Evolutionary conservation across 1,140 invertebrate genomes (phyloP), one percentile per base, ranked within the genome.

Genomic region (Drosophila prosaltans): DNA sequence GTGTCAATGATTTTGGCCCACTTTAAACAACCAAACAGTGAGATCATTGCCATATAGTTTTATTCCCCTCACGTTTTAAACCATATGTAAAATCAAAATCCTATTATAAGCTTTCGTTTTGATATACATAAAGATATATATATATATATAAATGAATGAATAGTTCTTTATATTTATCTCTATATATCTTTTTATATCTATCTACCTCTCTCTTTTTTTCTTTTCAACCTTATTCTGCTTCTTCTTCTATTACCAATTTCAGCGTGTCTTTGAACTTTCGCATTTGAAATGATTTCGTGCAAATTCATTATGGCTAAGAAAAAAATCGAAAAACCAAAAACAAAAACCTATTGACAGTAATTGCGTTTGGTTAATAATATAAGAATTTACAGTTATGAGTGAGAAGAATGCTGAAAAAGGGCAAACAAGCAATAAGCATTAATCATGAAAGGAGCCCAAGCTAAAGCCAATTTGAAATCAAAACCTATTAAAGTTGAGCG

Each of bases 191-290:
- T 51, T 26, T 26, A 9, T 24, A 78, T 11, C 45, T 28, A 16
- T 11, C 54, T 32, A 16, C 36, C 51, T 45, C 62, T 8, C 43
- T 36, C 28, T 51, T 24, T 39, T 45, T 11, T 16, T 16, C 16
- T 16, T 26, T 30, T 41, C 26, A n/a, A 40, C 36, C 41, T 24
- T 54, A 9, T 60, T n/a, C 2, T 24, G 45, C 16, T 48, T 45
- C n/a, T 45, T 16, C 16, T 48, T 21, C 7, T 16, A 21, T 36
- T 40, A n/a, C 28, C 32, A 36, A 36, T 21, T 67, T 70, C 48
- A 74, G 69, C 65, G 74, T 79, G 84, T 89, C 84, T 89, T 89
- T 89, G 81, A 89, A 89, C 84, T 89, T 90, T 89, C 78, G 80
- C 70, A 79, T 82, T 79, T 69, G 54, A 11, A 54, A 71, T 54